These are phyloP conservation scores for Lasioglossum leucozonium DNA, from an alignment of 2,888 invertebrate genomes.

Conservation along the genomic window DNA sequence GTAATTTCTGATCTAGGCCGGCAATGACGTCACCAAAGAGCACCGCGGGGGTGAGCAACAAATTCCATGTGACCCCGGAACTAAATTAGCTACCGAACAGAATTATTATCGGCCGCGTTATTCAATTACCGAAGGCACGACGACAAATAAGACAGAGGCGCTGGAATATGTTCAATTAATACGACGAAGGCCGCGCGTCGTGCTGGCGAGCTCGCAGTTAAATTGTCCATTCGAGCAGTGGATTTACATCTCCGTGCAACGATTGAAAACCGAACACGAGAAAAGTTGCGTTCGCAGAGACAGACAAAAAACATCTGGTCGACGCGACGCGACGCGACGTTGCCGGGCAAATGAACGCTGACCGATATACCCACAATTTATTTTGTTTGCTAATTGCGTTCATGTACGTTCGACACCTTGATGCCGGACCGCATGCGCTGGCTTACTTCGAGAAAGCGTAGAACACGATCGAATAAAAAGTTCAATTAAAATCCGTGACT, in stretches of 20 bases:
- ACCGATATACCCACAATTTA: neutral
- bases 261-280: neutral
- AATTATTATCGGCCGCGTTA: neutral
- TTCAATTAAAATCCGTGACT: neutral
- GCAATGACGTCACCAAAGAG: conserved; percentile 26
- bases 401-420: neutral
- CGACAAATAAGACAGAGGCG: neutral
- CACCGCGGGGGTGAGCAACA: neutral
- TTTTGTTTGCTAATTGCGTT: neutral
- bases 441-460: neutral
- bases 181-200: neutral
- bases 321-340: too few species aligned
- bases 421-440: neutral
- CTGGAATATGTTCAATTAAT: neutral
- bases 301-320: neutral
- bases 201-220: too few species aligned
- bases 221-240: neutral
- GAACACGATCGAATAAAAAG: neutral
- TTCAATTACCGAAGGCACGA: neutral
- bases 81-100: conserved; percentile 1
- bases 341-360: neutral
- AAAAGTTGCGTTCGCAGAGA: neutral
- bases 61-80: neutral
- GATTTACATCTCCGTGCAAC: neutral
- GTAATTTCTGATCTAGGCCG: conserved; percentile 48